phyloP scores from a whole-genome alignment of 2,888 invertebrate species.

The Microchrysa polita region DNA sequence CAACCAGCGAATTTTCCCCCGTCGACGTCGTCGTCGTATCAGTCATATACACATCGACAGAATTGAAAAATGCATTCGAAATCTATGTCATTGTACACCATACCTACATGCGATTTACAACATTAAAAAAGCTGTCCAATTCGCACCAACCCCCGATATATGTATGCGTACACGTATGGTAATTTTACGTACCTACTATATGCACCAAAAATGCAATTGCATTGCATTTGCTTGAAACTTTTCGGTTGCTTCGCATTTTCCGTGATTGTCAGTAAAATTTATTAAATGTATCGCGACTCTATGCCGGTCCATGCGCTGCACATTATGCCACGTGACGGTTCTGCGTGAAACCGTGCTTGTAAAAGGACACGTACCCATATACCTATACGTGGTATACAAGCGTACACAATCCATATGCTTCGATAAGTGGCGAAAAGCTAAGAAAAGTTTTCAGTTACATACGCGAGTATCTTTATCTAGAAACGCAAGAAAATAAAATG shows the following conservation, averaged over 20 bases:
- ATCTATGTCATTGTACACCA: slow-evolving; percentile 15
- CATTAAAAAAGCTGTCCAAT: no score
- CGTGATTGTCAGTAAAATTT: slow-evolving; percentile 24
- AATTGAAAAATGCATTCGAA: slow-evolving; percentile 28
- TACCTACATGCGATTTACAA: slow-evolving; percentile 18
- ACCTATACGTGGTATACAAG: background rate
- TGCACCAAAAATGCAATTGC: slow-evolving; percentile 42
- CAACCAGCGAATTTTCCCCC: background rate
- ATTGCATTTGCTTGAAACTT: slow-evolving; percentile 12
- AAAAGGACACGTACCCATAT: slow-evolving; percentile 18
- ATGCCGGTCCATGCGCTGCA: background rate
- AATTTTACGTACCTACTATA: background rate
- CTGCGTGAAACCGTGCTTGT: background rate
- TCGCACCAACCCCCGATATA: background rate
- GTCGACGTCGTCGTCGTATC: no score
- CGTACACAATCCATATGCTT: slow-evolving; percentile 11
- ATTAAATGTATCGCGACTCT: slow-evolving; percentile 25
- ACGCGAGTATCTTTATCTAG: background rate
- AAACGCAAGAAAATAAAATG: slow-evolving; percentile 19
- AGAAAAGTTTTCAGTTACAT: slow-evolving; percentile 2
- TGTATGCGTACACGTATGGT: slow-evolving; percentile 15
- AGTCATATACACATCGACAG: background rate
- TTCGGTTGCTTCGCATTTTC: slow-evolving; percentile 27
- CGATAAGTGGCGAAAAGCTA: background rate
- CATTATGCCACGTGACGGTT: background rate